Evolutionary conservation across 2,797 vertebrate species (phyloP), one percentile per base, ranked within the genome.

Genomic region (Rallus crepitans): DNA sequence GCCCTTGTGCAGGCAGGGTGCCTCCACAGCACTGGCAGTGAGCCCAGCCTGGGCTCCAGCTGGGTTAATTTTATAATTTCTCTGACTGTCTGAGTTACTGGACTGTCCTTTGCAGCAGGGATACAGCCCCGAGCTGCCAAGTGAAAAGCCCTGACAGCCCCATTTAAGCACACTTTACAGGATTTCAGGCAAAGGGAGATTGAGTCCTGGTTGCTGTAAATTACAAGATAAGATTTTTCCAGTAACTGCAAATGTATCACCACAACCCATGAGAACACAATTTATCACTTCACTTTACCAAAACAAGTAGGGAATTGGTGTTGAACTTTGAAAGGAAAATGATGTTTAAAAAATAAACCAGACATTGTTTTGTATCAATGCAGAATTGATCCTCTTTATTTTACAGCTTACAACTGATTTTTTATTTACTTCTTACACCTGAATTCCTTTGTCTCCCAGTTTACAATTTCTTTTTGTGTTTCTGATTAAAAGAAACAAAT

Each of bases 161-260:
- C n/a, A 9, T 65, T 86, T 86, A 79, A 93, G 57, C 37, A 81
- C 69, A 37, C 33, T 89, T 93, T 78, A 61, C 65, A 92, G 65
- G 69, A 48, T 91, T 94, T 79, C 76, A 59, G 72, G 79, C 87
- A 91, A 56, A 79, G 47, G 19, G 28, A 83, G 55, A 37, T 55
- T 47, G 79, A 78, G 48, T 65, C 42, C 70, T 76, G 33, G 20
- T 70, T 76, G 72, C 70, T 93, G 48, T 93, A 91, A 96, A 90
- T 94, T n/a, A 72, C 42, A 79, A 81, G 93, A 86, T 69, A 68
- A 72, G 65, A 37, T 68, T 89, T 95, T 91, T 93, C 28, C 39
- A 52, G 77, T 83, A 90, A 93, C 76, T 92, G 77, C 59, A 81
- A 72, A 86, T 56, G 35, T 60, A 66, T 86, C 76, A 31, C 66